Percentiles rank a stretch among this genome's conserved stretches.
Evolutionary conservation across 2,888 invertebrate genomes (phyloP).

Genomic region (Notocelia uddmanniana): DNA sequence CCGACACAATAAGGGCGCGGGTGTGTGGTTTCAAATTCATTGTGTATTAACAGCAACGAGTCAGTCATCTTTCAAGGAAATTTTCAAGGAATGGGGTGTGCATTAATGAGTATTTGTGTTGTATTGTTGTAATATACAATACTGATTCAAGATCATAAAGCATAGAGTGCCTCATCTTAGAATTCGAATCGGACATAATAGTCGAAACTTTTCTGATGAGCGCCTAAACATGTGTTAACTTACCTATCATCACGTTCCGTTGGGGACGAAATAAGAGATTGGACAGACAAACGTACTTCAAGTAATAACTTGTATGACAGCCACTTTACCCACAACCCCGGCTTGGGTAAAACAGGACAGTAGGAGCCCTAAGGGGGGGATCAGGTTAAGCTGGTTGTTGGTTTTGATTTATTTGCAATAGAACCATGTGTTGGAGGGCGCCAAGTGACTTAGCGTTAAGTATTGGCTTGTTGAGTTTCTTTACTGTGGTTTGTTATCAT

Average conservation of each 20-base stretch:
- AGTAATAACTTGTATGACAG: constrained; percentile 60
- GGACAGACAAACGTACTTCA: constrained; percentile 61
- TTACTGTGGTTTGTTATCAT: constrained; percentile 28
- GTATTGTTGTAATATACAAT: too few relatives aligned
- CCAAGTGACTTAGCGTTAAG: constrained; percentile 30
- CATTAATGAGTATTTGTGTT: too few relatives aligned
- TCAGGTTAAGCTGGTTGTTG: constrained; percentile 44
- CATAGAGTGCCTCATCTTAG: too few relatives aligned
- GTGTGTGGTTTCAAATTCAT: background rate
- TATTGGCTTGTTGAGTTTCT: constrained; percentile 44
- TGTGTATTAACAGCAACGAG: background rate
- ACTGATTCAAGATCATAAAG: too few relatives aligned
- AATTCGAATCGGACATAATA: constrained; percentile 11
- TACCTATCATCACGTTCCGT: constrained; percentile 5
- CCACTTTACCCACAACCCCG: constrained; percentile 47
- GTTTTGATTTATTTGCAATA: constrained; percentile 52
- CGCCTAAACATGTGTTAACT: constrained; percentile 42
- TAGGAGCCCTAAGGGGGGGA: constrained; percentile 11
- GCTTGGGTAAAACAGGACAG: background rate
- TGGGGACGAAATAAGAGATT: constrained; percentile 57
- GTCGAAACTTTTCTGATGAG: constrained; percentile 48
- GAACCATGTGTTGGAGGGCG: constrained; percentile 32
- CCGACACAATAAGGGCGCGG: background rate
- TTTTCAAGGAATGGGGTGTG: too few relatives aligned
- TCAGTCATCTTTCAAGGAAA: too few relatives aligned